Conservation (phyloP, 2,113 vertebrate species). For the Theropithecus gelada region DNA sequence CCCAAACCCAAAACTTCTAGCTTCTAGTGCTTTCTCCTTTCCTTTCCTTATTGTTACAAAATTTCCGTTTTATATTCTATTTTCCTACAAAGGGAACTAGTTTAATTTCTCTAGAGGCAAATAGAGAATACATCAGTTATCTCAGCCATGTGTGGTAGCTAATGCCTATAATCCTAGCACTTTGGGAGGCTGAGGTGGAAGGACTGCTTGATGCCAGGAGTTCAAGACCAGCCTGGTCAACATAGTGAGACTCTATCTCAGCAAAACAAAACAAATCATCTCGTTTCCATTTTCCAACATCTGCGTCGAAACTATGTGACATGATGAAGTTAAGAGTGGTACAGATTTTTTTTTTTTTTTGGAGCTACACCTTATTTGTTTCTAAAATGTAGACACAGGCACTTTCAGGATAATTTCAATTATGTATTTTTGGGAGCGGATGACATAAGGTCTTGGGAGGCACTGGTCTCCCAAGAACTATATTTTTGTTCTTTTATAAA, state of each 20-base stretch:
- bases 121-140: neutral
- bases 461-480: neutral
- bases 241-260: too few species aligned
- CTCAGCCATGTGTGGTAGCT: too few species aligned
- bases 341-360: neutral
- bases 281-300: slow-evolving; percentile 12
- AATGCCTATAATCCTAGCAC: too few species aligned
- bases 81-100: neutral
- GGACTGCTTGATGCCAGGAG: too few species aligned
- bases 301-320: neutral
- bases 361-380: neutral
- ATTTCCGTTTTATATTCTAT: neutral
- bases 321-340: neutral
- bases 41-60: neutral
- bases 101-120: slow-evolving; percentile 42
- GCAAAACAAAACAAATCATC: neutral
- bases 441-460: neutral
- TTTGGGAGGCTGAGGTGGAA: too few species aligned
- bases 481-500: neutral
- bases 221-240: too few species aligned
- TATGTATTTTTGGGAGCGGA: neutral
- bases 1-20: neutral
- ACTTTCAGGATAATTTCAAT: slow-evolving; percentile 31
- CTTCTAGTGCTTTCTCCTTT: neutral
- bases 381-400: neutral